phyloP scores from a whole-genome alignment of 2,113 vertebrate genomes.

The Equus przewalskii region DNA sequence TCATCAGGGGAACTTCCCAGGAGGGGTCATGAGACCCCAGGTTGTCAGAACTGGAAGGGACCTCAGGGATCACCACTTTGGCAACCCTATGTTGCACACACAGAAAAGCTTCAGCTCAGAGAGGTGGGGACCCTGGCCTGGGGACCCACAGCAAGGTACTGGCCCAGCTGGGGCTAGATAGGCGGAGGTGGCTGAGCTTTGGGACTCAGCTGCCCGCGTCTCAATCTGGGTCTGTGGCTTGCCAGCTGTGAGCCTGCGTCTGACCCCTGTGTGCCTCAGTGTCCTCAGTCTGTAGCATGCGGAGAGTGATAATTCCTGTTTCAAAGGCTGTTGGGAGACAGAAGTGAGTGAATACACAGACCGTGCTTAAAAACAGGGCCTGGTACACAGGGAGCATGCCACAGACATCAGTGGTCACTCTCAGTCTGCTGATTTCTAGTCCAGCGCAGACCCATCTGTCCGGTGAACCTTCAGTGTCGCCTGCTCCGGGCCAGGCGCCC shows the following conservation, averaged over 20 bases:
- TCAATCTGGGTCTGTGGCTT: not conserved
- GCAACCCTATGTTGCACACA: too few species aligned
- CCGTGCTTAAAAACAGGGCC: not conserved
- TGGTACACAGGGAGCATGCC: not conserved
- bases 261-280: not conserved
- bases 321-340: not conserved
- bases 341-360: not conserved
- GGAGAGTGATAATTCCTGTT: not conserved
- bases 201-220: not conserved
- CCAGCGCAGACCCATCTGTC: not conserved
- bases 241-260: not conserved
- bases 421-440: not conserved
- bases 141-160: not conserved
- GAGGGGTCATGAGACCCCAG: not conserved
- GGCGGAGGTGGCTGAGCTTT: not conserved
- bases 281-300: not conserved
- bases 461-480: not conserved
- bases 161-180: too few species aligned
- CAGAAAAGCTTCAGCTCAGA: not conserved
- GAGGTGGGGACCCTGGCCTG: not conserved
- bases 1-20: not conserved
- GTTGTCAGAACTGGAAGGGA: not conserved
- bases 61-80: not conserved
- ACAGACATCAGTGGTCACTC: too few species aligned
- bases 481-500: not conserved